Percentiles rank a stretch among this genome's conserved stretches.
These are phyloP conservation scores for Drosophila nigricruria DNA, from an alignment of 2,888 invertebrate species.

Conservation along the genomic window DNA sequence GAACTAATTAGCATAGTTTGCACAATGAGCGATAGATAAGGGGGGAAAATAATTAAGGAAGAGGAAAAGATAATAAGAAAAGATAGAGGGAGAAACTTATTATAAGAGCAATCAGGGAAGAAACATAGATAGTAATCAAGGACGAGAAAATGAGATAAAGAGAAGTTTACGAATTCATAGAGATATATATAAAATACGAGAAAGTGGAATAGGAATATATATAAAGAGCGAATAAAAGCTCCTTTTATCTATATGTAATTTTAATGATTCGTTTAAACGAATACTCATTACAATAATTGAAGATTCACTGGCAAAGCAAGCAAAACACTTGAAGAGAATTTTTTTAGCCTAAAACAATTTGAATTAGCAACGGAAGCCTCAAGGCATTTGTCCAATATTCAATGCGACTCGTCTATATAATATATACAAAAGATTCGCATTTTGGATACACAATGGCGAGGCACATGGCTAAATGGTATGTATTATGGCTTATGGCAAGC, in stretches of 20 bases:
- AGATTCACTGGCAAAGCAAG: constrained; percentile 4
- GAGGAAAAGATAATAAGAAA: not conserved
- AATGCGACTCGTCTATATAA: constrained; percentile 8
- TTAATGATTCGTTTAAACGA: constrained; percentile 17
- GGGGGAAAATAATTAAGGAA: not conserved
- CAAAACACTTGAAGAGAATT: constrained; percentile 31
- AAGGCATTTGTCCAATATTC: constrained; percentile 25
- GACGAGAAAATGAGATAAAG: not conserved
- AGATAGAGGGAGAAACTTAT: too few species aligned
- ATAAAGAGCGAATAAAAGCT: too few species aligned
- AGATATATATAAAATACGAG: not conserved
- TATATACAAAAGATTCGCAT: constrained; percentile 28
- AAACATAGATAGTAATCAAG: not conserved
- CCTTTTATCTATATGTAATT: too few species aligned
- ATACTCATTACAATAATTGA: constrained; percentile 16
- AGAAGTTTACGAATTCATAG: not conserved
- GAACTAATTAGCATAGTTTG: constrained; percentile 4
- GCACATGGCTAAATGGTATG: constrained; percentile 51
- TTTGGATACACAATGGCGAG: constrained; percentile 32
- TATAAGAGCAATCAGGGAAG: not conserved
- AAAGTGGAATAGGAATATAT: too few species aligned
- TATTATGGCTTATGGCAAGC: constrained; percentile 51
- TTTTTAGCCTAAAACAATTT: constrained; percentile 31
- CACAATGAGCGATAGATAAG: not conserved
- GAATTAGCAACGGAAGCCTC: constrained; percentile 42